Evolutionary conservation across 2,113 vertebrate species (phyloP).

Genomic region (Trachemys scripta): DNA sequence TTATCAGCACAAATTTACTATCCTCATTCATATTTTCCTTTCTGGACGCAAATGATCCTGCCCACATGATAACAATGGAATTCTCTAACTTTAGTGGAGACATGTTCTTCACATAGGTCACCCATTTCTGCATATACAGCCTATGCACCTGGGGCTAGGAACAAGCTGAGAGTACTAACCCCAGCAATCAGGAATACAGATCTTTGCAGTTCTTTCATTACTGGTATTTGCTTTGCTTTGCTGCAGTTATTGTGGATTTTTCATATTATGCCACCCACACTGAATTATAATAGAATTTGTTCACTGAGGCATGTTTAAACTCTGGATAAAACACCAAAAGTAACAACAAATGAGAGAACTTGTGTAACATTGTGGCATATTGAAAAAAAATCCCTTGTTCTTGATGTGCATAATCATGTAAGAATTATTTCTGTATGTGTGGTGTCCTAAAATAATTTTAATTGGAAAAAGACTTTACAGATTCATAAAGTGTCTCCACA

Average conservation of each 20-base stretch:
- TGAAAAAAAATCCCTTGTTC: not conserved
- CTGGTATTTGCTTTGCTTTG: not conserved
- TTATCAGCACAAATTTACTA: slow-evolving; percentile 1
- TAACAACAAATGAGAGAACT: not conserved
- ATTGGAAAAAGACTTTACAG: slow-evolving; percentile 58
- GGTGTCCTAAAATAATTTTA: slow-evolving; percentile 68
- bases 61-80: not conserved
- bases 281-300: not conserved
- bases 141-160: not conserved
- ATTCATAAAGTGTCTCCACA: slow-evolving; percentile 62
- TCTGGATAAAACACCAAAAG: not conserved
- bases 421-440: slow-evolving; percentile 34
- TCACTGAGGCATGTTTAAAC: slow-evolving; percentile 22
- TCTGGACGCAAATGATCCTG: not conserved
- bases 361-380: not conserved
- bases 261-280: not conserved
- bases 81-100: not conserved
- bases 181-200: not conserved
- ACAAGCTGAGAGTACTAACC: not conserved
- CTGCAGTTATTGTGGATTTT: slow-evolving; percentile 5
- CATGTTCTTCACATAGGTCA: not conserved
- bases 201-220: not conserved
- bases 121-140: not conserved
- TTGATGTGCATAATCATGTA: slow-evolving; percentile 1
- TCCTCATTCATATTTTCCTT: not conserved